These are phyloP conservation scores for Drosophila azteca DNA, from an alignment of 1,140 invertebrate species.

Conservation along the genomic window DNA sequence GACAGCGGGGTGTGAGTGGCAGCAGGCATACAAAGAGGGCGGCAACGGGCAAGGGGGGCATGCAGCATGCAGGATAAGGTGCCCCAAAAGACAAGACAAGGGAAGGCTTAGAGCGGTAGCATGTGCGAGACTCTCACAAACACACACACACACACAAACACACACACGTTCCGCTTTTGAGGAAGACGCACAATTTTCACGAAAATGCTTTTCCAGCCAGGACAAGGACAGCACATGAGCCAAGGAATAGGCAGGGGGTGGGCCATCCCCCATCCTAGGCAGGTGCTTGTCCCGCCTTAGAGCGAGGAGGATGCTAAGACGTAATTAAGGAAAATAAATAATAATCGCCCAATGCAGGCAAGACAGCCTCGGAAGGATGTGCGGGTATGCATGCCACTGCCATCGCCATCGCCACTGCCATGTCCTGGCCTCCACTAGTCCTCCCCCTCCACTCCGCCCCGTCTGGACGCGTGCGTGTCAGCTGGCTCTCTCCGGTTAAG, in stretches of 20 bases:
- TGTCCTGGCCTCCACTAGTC: slow-evolving; percentile 1
- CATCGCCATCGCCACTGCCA: neutral
- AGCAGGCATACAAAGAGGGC: neutral
- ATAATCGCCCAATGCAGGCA: slow-evolving; percentile 74
- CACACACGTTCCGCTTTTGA: neutral
- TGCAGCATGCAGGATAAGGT: slow-evolving; percentile 68
- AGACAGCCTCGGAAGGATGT: slow-evolving; percentile 7
- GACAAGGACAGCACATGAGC: slow-evolving; percentile 64
- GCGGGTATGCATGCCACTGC: slow-evolving; percentile 25
- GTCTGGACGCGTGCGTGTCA: slow-evolving; percentile 21
- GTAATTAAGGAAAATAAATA: slow-evolving; percentile 83
- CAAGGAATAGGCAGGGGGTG: slow-evolving; percentile 31
- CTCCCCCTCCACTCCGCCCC: neutral
- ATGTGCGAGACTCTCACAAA: slow-evolving; percentile 59
- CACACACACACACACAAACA: slow-evolving; percentile 6
- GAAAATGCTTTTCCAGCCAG: slow-evolving; percentile 59
- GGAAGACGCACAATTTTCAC: slow-evolving; percentile 68
- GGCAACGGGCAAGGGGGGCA: slow-evolving; percentile 9
- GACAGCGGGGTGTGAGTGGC: slow-evolving; percentile 29
- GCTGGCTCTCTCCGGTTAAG: slow-evolving; percentile 65
- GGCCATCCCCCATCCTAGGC: slow-evolving; percentile 26
- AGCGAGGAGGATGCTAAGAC: slow-evolving; percentile 70
- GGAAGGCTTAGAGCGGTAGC: slow-evolving; percentile 75
- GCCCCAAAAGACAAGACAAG: slow-evolving; percentile 38
- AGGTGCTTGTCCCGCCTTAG: slow-evolving; percentile 58